Evolutionary conservation across 2,113 vertebrate genomes (phyloP), one percentile per base, ranked within the genome.

Genomic region (Nansenia antarctica): DNA sequence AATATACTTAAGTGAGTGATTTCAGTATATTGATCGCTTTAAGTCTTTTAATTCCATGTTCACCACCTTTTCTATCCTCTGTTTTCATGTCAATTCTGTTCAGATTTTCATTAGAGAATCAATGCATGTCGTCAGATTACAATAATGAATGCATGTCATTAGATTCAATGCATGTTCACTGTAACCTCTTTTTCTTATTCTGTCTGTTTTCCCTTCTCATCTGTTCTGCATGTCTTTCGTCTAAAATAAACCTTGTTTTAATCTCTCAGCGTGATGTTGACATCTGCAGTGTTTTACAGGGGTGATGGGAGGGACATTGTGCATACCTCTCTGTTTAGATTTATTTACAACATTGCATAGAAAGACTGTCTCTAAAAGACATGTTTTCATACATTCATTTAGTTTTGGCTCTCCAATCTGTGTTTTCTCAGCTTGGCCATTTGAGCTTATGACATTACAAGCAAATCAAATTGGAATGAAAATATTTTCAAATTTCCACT

Each of bases 311-410:
- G 30, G 45, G 72, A 58, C 37, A 1, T 27, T 49, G 26, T 69
- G 65, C n/a, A 8, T 11, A 34, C 85, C 83, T 86, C 82, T 86
- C 85, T 86, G 82, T 86, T 87, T 84, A 75, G 76, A 82, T 45
- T 39, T 79, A 75, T 83, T 79, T 71, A 35, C 59, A 49, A 59
- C 35, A 3, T n/a, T 26, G 34, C 65, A 18, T 57, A 15, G 7
- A 34, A 63, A 45, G 62, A 34, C 30, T n/a, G n/a, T n/a, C n/a
- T n/a, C n/a, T n/a, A n/a, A n/a, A 35, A 8, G 20, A 35, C 7
- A 32, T 47, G 24, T 59, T 59, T 71, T 69, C 65, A 67, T 78
- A n/a, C 71, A 65, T 82, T 80, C 68, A 39, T 45, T 39, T 70
- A 59, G 69, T 61, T n/a, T 31, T 14, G 2, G 9, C 20, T 53